Evolutionary conservation across 2,797 vertebrate species (phyloP).

Genomic region (Morus bassanus): DNA sequence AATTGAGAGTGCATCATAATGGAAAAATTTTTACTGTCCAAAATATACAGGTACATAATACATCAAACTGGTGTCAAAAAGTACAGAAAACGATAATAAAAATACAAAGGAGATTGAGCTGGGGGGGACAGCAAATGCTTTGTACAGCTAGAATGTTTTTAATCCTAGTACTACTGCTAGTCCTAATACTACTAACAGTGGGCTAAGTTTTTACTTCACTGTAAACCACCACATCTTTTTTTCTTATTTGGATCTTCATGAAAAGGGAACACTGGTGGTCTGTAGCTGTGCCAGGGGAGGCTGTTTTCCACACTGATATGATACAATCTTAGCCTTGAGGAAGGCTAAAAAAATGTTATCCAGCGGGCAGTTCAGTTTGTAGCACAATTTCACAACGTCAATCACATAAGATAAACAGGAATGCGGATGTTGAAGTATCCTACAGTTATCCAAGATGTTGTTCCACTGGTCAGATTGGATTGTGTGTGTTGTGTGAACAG

Average conservation of each 20-base stretch:
- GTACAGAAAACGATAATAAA: background rate
- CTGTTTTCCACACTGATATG: background rate
- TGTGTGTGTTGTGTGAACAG: background rate
- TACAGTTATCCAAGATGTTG: background rate
- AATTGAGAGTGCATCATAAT: background rate
- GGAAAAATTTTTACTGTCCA: background rate
- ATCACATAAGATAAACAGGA: background rate
- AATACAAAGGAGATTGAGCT: background rate
- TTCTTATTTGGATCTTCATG: background rate
- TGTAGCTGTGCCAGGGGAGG: background rate
- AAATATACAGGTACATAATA: background rate
- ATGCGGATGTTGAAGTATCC: background rate
- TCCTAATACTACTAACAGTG: background rate
- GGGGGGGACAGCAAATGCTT: background rate
- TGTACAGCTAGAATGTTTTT: background rate
- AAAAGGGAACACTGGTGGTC: background rate
- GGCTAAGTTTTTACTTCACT: background rate
- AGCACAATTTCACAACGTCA: background rate
- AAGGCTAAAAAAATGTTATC: background rate
- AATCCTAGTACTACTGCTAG: background rate
- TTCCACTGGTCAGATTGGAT: background rate
- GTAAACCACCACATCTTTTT: background rate
- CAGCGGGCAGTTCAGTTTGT: background rate
- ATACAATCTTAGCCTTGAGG: background rate
- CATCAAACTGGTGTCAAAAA: background rate